Evolutionary conservation across 2,113 vertebrate species (phyloP).

Genomic region (Odocoileus virginianus): DNA sequence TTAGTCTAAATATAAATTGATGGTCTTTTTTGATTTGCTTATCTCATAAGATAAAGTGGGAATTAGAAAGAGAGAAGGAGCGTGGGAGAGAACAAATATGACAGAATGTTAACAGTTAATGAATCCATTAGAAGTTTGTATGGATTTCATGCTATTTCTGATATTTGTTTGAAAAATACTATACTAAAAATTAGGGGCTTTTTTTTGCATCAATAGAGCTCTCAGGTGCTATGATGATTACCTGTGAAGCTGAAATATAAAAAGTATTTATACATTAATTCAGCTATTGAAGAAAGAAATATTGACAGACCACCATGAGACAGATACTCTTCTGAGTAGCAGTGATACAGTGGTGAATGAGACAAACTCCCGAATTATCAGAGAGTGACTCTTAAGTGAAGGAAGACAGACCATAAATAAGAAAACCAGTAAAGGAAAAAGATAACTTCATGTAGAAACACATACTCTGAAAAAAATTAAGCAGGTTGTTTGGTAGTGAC

Average conservation of each 20-base stretch:
- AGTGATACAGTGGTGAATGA: not conserved
- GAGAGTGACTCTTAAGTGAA: not conserved
- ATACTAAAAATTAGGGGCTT: not conserved
- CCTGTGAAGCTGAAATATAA: not conserved
- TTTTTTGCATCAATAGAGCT: not conserved
- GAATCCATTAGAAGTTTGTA: not conserved
- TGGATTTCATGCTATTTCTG: not conserved
- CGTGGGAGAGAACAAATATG: not conserved
- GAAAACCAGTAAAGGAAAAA: not conserved
- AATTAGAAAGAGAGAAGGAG: not conserved
- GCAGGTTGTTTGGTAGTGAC: not conserved
- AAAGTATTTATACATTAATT: not conserved
- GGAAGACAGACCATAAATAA: not conserved
- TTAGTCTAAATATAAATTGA: not conserved
- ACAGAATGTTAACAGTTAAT: not conserved
- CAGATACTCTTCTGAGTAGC: not conserved
- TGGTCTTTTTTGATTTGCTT: not conserved
- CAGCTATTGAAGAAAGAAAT: not conserved
- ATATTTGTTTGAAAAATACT: not conserved
- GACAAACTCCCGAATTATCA: not conserved
- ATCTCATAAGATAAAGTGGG: not conserved
- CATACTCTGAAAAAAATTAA: not conserved
- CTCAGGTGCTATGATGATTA: not conserved
- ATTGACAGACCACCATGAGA: not conserved
- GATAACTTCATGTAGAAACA: not conserved